A percentile compares a stretch with the other conserved stretches of the same genome.
These are phyloP conservation scores for Aplysia californica DNA, from an alignment of 1,140 invertebrate species.

Conservation along the genomic window DNA sequence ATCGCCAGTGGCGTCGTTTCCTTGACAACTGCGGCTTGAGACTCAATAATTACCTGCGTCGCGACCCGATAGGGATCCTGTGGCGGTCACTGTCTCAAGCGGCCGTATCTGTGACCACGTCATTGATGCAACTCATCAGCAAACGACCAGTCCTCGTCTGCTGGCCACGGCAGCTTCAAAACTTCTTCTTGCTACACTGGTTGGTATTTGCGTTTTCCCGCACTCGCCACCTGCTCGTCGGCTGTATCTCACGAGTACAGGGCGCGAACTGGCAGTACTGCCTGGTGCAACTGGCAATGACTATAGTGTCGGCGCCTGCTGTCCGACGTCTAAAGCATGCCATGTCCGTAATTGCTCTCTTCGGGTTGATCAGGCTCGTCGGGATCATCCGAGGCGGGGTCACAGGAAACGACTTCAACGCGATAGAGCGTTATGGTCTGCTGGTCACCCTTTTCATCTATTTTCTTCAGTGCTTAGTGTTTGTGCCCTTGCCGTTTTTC, in stretches of 20 bases:
- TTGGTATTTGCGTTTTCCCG: neutral
- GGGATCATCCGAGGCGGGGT: neutral
- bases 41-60: too few relatives aligned
- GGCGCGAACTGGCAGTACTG: neutral
- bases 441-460: constrained; percentile 61
- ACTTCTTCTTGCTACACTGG: neutral
- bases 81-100: too few relatives aligned
- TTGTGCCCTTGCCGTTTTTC: constrained; percentile 44
- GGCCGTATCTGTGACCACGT: too few relatives aligned
- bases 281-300: neutral
- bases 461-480: constrained; percentile 37
- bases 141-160: neutral
- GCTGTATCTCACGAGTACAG: neutral
- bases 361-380: neutral
- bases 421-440: neutral
- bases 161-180: neutral
- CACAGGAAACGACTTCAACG: neutral
- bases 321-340: neutral
- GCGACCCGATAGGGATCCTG: too few relatives aligned
- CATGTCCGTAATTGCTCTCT: neutral
- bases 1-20: too few relatives aligned
- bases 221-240: neutral
- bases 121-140: too few relatives aligned
- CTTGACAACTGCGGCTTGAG: too few relatives aligned
- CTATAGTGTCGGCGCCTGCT: neutral